These are phyloP conservation scores for Drosophila testacea DNA, from an alignment of 2,888 invertebrate genomes.

Conservation along the genomic window DNA sequence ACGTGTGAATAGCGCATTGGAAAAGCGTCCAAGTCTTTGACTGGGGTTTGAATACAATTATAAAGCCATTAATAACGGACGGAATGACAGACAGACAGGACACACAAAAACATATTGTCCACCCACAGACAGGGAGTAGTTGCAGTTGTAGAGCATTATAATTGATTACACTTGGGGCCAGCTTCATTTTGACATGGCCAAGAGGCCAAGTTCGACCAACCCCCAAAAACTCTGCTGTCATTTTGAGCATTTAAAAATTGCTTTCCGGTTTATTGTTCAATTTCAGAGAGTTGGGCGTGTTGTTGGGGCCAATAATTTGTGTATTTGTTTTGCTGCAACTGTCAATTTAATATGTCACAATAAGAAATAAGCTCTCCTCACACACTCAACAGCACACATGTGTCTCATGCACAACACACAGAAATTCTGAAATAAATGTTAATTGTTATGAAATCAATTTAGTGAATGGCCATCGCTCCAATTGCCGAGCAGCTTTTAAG, in stretches of 20 bases:
- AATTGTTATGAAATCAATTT: conserved; percentile 65
- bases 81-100: conserved; percentile 41
- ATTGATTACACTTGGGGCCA: conserved; percentile 66
- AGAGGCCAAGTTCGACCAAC: conserved; percentile 14
- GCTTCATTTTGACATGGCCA: conserved; percentile 47
- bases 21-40: background rate
- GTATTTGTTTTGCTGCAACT: conserved; percentile 34
- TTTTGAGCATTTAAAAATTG: conserved; percentile 53
- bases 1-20: background rate
- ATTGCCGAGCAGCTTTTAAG: conserved; percentile 47
- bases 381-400: conserved; percentile 16
- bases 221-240: conserved; percentile 16
- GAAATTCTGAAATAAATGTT: conserved; percentile 47
- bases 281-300: background rate
- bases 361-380: conserved; percentile 41
- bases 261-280: conserved; percentile 37
- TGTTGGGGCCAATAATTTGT: conserved; percentile 17
- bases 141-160: conserved; percentile 38
- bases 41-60: conserved; percentile 52
- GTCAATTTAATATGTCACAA: conserved; percentile 64
- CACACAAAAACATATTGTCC: conserved; percentile 23
- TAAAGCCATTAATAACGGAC: conserved; percentile 61
- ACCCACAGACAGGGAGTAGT: conserved; percentile 16
- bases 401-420: conserved; percentile 29
- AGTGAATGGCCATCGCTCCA: conserved; percentile 23